Percentiles rank a stretch among this genome's conserved stretches.
Evolutionary conservation across 2,888 invertebrate species (phyloP).

Genomic region (Cantharis rustica): DNA sequence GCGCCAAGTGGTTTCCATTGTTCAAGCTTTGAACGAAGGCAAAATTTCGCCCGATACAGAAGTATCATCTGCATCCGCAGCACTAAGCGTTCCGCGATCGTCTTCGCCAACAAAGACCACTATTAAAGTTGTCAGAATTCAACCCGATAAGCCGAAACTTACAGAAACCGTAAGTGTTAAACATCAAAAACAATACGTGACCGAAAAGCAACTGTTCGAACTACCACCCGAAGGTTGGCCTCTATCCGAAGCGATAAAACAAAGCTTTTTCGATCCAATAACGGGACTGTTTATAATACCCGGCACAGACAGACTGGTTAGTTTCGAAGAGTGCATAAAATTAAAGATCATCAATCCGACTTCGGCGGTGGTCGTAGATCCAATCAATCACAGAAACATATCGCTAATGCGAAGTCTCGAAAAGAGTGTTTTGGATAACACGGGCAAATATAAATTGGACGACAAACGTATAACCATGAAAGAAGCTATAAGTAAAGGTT

Average conservation of each 20-base stretch:
- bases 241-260: conserved; percentile 80
- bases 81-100: conserved; percentile 34
- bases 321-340: conserved; percentile 86
- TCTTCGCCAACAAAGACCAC: conserved; percentile 34
- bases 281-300: conserved; percentile 86
- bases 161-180: conserved; percentile 12
- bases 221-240: conserved; percentile 84
- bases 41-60: conserved; percentile 66
- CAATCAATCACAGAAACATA: conserved; percentile 70
- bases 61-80: conserved; percentile 42
- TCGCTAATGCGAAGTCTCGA: conserved; percentile 75
- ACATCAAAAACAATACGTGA: neutral
- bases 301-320: conserved; percentile 81
- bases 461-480: conserved; percentile 69
- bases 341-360: conserved; percentile 83
- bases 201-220: conserved; percentile 73
- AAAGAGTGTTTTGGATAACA: conserved; percentile 75
- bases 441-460: conserved; percentile 72
- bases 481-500: conserved; percentile 70
- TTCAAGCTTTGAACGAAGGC: conserved; percentile 78
- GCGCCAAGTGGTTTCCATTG: conserved; percentile 72
- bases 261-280: conserved; percentile 79
- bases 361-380: conserved; percentile 83
- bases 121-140: conserved; percentile 33
- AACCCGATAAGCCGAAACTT: conserved; percentile 29